Evolutionary conservation across 2,113 vertebrate genomes (phyloP).

Genomic region (Myiozetetes cayanensis): DNA sequence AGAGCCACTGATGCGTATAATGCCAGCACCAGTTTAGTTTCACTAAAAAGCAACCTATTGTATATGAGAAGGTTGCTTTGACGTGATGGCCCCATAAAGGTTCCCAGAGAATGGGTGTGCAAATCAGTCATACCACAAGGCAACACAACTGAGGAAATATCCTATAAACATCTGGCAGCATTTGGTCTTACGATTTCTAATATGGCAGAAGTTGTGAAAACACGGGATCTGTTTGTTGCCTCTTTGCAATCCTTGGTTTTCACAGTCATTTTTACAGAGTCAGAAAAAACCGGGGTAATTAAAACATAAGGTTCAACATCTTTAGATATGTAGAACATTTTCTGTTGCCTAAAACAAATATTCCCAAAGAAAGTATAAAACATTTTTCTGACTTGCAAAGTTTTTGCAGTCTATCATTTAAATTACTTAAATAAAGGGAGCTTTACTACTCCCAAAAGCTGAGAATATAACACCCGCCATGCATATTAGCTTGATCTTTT

Average conservation of each 20-base stretch:
- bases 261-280: slow-evolving; percentile 55
- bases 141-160: slow-evolving; percentile 25
- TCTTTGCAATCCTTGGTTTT: slow-evolving; percentile 57
- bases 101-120: slow-evolving; percentile 40
- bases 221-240: slow-evolving; percentile 54
- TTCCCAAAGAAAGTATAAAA: slow-evolving; percentile 82
- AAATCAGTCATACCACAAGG: slow-evolving; percentile 14
- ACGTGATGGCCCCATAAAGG: not conserved
- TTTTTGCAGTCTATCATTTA: slow-evolving; percentile 85
- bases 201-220: slow-evolving; percentile 54
- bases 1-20: not conserved
- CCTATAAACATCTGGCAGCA: slow-evolving; percentile 69
- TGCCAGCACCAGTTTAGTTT: slow-evolving; percentile 22
- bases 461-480: slow-evolving; percentile 81
- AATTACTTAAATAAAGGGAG: slow-evolving; percentile 87
- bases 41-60: slow-evolving; percentile 21
- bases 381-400: slow-evolving; percentile 81
- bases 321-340: slow-evolving; percentile 80
- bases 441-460: slow-evolving; percentile 83
- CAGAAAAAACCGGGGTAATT: slow-evolving; percentile 72
- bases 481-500: slow-evolving; percentile 83
- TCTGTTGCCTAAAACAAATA: slow-evolving; percentile 81
- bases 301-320: slow-evolving; percentile 78
- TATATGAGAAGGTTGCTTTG: slow-evolving; percentile 36
- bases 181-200: slow-evolving; percentile 41